Evolutionary conservation across 2,113 vertebrate genomes (phyloP).

Genomic region (Sus scrofa): T2T-Sscrofa CM000814.6:5366001-5366500

Average conservation of each 20-base stretch:
- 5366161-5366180: no score
- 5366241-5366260: background rate
- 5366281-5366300: background rate
- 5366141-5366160: no score
- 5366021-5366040: no score
- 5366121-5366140: background rate
- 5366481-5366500: background rate
- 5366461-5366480: background rate
- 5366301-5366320: background rate
- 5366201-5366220: no score
- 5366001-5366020: no score
- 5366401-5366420: fast-evolving
- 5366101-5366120: background rate
- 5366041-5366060: background rate
- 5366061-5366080: background rate
- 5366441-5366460: background rate
- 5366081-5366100: background rate
- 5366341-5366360: background rate
- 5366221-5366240: background rate
- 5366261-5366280: fast-evolving
- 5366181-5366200: background rate
- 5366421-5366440: fast-evolving
- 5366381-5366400: background rate
- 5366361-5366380: background rate
- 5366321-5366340: background rate